Percentiles rank a stretch among this genome's conserved stretches.
These are phyloP conservation scores for Odontothrips loti DNA, from an alignment of 2,888 invertebrate species.

Conservation along the genomic window DNA sequence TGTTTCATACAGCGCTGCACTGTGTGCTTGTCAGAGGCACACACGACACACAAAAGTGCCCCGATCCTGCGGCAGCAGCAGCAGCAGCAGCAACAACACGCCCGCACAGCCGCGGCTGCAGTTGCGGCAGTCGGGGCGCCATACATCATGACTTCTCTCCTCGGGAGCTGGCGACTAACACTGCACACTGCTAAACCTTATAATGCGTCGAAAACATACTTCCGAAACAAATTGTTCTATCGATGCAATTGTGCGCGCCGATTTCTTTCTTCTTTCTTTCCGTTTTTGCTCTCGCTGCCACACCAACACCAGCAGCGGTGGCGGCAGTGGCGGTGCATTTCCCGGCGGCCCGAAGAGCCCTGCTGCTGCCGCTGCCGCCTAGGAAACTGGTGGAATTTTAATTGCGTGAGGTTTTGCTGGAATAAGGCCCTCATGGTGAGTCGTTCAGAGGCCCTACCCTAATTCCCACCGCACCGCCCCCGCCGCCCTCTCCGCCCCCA, in stretches of 20 bases:
- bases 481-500: background rate
- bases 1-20: too few relatives aligned
- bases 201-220: too few relatives aligned
- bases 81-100: too few relatives aligned
- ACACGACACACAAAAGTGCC: background rate
- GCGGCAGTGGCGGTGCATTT: too few relatives aligned
- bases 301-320: background rate
- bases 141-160: background rate
- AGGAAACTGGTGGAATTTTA: conserved; percentile 10
- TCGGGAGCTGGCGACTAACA: background rate
- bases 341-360: too few relatives aligned
- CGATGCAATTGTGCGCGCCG: background rate
- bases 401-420: background rate
- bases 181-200: background rate
- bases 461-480: background rate
- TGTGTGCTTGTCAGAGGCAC: too few relatives aligned
- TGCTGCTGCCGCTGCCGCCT: background rate
- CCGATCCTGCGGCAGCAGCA: background rate
- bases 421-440: too few relatives aligned
- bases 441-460: too few relatives aligned
- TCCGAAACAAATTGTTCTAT: background rate
- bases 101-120: background rate
- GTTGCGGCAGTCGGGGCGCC: background rate
- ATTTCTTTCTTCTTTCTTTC: background rate
- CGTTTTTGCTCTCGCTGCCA: background rate